Percentiles rank a stretch among this genome's conserved stretches.
Conservation (phyloP, 1,140 invertebrate genomes). For the Drosophila pandora region DNA sequence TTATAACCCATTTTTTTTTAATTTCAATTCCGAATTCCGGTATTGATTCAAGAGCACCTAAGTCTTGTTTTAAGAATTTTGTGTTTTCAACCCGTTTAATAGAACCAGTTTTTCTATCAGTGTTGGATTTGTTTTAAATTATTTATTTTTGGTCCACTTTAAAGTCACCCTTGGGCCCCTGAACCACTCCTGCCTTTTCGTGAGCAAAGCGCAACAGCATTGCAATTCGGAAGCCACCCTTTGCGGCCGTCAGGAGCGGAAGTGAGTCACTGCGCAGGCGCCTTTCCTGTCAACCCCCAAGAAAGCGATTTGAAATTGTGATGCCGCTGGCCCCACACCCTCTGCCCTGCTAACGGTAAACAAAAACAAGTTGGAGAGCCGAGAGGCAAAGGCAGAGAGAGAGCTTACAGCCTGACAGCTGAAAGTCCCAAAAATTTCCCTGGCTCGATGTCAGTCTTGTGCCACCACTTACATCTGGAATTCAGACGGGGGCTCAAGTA, state of each 20-base stretch:
- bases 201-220: conserved; percentile 53
- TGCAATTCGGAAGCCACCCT: conserved; percentile 58
- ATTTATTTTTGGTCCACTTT: too few relatives aligned
- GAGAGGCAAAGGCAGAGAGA: conserved; percentile 6
- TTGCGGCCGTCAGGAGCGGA: conserved; percentile 5
- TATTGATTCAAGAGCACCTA: too few relatives aligned
- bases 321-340: too few relatives aligned
- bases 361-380: conserved; percentile 71
- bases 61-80: too few relatives aligned
- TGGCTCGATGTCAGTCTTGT: conserved; percentile 11
- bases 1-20: too few relatives aligned
- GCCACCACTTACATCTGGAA: conserved; percentile 58
- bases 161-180: too few relatives aligned
- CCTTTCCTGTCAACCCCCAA: conserved; percentile 54
- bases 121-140: too few relatives aligned
- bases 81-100: too few relatives aligned
- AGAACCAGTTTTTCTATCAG: too few relatives aligned
- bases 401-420: conserved; percentile 55
- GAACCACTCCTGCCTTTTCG: conserved; percentile 24
- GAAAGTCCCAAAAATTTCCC: conserved; percentile 61
- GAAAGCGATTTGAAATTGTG: conserved; percentile 1
- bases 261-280: conserved; percentile 52
- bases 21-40: too few relatives aligned
- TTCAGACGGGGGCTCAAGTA: conserved; percentile 55
- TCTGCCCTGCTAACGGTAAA: conserved; percentile 54